Conservation (phyloP, 2,888 invertebrate genomes). For the Zootermopsis nevadensis region DNA sequence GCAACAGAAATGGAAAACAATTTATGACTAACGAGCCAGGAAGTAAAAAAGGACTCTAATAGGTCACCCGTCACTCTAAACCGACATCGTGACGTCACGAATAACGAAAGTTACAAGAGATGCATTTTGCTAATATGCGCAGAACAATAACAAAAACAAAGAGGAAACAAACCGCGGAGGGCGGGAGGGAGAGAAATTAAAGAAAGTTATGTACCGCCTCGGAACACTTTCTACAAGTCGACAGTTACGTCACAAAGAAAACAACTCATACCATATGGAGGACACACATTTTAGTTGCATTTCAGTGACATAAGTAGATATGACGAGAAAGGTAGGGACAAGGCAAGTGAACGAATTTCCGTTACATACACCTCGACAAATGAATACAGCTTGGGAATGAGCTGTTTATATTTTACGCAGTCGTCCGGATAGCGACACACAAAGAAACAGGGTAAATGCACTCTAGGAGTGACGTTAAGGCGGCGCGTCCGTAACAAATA, state of each 20-base stretch:
- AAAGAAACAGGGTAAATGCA: no score
- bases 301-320: background rate
- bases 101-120: slow-evolving; percentile 1
- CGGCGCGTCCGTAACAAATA: no score
- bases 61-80: slow-evolving; percentile 12
- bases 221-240: background rate
- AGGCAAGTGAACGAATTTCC: no score
- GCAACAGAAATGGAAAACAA: background rate
- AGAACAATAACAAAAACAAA: background rate
- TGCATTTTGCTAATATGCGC: slow-evolving; percentile 9
- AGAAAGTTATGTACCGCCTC: background rate
- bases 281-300: background rate
- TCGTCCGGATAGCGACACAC: no score
- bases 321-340: background rate
- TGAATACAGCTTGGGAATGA: no score
- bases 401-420: no score
- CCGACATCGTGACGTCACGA: background rate
- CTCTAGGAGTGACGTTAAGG: no score
- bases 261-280: background rate
- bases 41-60: background rate
- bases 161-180: background rate
- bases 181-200: slow-evolving; percentile 18
- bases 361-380: no score
- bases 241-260: slow-evolving; percentile 19
- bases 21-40: background rate